Conservation (phyloP, 2,113 vertebrate species). For the Buteo buteo region DNA sequence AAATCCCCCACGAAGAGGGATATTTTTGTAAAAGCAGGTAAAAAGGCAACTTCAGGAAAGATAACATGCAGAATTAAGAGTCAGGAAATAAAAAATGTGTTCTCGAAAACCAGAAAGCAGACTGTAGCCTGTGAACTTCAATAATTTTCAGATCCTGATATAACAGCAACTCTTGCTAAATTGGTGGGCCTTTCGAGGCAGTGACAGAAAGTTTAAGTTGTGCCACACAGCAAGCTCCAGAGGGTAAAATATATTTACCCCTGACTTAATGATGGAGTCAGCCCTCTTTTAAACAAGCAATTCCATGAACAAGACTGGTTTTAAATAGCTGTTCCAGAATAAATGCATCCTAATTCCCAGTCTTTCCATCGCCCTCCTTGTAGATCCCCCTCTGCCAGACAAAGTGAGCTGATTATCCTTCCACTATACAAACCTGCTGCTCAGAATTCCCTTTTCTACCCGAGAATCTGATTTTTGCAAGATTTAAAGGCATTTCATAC, state of each 20-base stretch:
- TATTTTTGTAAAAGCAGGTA: background rate
- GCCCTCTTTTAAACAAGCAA: background rate
- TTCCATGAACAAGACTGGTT: background rate
- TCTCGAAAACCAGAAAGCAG: background rate
- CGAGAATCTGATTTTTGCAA: background rate
- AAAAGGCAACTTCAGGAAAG: background rate
- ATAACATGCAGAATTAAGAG: background rate
- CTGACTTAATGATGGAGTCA: background rate
- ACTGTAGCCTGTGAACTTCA: background rate
- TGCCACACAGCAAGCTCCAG: background rate
- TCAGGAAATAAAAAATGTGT: background rate
- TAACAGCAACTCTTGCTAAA: background rate
- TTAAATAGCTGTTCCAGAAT: background rate
- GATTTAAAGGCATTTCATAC: background rate
- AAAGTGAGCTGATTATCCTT: fast-evolving
- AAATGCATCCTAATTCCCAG: background rate
- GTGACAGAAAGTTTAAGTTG: background rate
- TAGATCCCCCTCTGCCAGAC: background rate
- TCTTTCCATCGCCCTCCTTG: fast-evolving
- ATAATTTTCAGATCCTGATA: background rate
- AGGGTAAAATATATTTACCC: background rate
- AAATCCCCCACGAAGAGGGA: background rate
- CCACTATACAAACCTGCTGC: fast-evolving
- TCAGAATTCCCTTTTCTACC: fast-evolving
- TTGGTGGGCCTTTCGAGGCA: background rate